These are phyloP conservation scores for Chaitophorus viminalis DNA, from an alignment of 2,888 invertebrate species.

Conservation along the genomic window DNA sequence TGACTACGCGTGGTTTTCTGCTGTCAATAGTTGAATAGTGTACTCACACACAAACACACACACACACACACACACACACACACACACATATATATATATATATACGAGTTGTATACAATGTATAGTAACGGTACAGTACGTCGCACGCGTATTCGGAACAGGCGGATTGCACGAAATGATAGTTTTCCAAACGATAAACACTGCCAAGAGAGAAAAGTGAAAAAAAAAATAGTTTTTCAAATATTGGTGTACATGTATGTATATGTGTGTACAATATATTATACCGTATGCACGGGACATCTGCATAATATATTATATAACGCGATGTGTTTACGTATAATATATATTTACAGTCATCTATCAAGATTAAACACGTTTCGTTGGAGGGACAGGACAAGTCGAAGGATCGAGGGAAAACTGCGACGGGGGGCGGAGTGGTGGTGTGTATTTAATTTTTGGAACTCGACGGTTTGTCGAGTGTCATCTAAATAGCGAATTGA, in stretches of 20 bases:
- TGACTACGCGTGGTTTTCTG: too few species aligned
- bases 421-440: too few species aligned
- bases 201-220: background rate
- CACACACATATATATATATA: too few species aligned
- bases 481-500: slow-evolving; percentile 58
- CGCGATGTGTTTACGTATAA: background rate
- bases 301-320: background rate
- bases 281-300: background rate
- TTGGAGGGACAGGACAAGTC: background rate
- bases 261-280: too few species aligned
- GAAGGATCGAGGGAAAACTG: background rate
- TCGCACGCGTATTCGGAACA: background rate
- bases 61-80: too few species aligned
- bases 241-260: background rate
- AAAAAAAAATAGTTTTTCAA: background rate
- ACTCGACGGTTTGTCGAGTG: slow-evolving; percentile 56
- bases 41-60: too few species aligned
- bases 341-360: slow-evolving; percentile 12
- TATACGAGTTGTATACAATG: background rate
- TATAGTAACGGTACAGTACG: too few species aligned
- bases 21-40: too few species aligned
- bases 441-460: slow-evolving; percentile 42
- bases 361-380: slow-evolving; percentile 49
- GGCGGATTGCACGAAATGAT: background rate
- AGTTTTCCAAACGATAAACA: background rate